These are phyloP conservation scores for Aspidiotus rigidus DNA, from an alignment of 2,888 invertebrate species.

Conservation along the genomic window DNA sequence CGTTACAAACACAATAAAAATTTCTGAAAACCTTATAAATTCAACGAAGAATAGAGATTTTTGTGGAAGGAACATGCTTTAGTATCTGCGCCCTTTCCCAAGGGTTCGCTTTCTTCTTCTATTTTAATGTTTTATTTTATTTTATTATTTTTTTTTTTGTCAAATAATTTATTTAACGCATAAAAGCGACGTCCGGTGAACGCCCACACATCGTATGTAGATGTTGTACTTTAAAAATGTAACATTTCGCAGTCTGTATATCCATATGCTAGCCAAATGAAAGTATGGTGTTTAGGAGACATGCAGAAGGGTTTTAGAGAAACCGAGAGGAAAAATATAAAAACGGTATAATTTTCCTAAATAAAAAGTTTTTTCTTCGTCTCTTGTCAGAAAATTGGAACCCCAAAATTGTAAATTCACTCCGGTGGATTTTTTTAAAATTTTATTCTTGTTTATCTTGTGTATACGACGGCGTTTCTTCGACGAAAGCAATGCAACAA, in stretches of 20 bases:
- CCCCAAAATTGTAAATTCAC: constrained; percentile 27
- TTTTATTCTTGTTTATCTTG: constrained; percentile 13
- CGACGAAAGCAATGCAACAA: constrained; percentile 29
- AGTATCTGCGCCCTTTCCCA: background rate
- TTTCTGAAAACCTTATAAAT: constrained; percentile 4
- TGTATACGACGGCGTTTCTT: background rate
- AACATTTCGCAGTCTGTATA: background rate
- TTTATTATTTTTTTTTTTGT: background rate
- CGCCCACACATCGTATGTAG: too few species aligned
- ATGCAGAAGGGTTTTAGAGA: background rate
- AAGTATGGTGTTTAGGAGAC: background rate
- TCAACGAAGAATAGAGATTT: background rate
- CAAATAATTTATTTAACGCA: constrained; percentile 2
- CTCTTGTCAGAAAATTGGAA: constrained; percentile 14
- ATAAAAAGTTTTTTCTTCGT: background rate
- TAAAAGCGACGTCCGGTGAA: too few species aligned
- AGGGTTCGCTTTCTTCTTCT: background rate
- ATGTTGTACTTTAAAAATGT: background rate
- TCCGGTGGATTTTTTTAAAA: constrained; percentile 17
- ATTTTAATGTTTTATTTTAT: background rate
- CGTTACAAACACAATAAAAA: background rate
- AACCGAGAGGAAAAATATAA: background rate
- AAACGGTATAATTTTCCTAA: background rate
- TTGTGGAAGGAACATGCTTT: too few species aligned
- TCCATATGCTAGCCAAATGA: background rate